These are phyloP conservation scores for Gymnocypris eckloni DNA, from an alignment of 2,797 vertebrate species.

Conservation along the genomic window DNA sequence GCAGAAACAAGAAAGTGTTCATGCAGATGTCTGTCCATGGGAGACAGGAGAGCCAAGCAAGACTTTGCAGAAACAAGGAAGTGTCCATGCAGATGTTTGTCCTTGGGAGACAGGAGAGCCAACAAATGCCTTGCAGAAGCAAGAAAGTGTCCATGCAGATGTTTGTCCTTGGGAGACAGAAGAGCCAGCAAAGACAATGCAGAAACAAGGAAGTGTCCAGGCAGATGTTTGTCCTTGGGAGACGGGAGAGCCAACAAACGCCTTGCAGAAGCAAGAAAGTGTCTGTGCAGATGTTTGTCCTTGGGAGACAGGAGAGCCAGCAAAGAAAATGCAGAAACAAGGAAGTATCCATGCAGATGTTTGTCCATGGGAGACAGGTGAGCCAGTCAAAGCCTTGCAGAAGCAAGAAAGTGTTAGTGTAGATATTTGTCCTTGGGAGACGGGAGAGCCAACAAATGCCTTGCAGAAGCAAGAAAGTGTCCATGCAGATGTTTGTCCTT, in stretches of 20 bases:
- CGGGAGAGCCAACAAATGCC: not conserved
- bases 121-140: not conserved
- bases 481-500: constrained; percentile 63
- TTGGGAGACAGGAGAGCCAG: constrained; percentile 54
- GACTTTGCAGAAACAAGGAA: not conserved
- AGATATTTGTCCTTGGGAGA: constrained; percentile 4
- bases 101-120: constrained; percentile 51
- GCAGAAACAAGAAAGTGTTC: not conserved
- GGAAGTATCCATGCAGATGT: not conserved
- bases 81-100: not conserved
- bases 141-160: not conserved
- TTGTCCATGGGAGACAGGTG: constrained; percentile 26
- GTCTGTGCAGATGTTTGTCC: constrained; percentile 63
- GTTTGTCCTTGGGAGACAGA: constrained; percentile 46
- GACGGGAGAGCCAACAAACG: not conserved
- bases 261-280: constrained; percentile 50
- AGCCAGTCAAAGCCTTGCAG: not conserved
- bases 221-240: not conserved
- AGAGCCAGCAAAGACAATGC: not conserved
- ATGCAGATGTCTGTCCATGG: constrained; percentile 28
- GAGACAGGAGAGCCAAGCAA: not conserved
- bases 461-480: constrained; percentile 51
- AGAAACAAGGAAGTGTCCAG: rapidly evolving
- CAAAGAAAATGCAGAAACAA: not conserved
- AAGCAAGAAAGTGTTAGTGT: rapidly evolving